Evolutionary conservation across 2,888 invertebrate species (phyloP).

Genomic region (Agonopterix heracliana): DNA sequence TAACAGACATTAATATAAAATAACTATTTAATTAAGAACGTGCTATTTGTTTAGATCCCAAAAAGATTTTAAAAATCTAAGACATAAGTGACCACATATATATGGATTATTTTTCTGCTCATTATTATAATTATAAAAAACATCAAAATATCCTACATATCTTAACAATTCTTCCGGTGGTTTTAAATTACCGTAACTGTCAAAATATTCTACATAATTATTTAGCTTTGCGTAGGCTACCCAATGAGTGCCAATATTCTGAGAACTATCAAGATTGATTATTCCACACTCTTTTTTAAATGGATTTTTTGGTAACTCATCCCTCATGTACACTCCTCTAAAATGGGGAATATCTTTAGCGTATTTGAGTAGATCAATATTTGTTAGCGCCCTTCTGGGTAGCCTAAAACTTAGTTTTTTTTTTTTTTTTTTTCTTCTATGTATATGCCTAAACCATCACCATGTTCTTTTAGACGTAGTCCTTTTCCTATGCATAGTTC

Average conservation of each 20-base stretch:
- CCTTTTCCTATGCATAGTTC: not conserved
- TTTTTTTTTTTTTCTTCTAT: not conserved
- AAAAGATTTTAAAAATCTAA: constrained; percentile 6
- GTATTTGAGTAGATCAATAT: constrained; percentile 6
- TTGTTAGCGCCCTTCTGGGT: constrained; percentile 8
- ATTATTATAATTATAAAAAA: constrained; percentile 22
- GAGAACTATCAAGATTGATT: no score
- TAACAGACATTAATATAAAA: constrained; percentile 1
- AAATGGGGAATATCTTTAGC: constrained; percentile 10
- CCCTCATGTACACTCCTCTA: constrained; percentile 14
- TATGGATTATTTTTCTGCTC: constrained; percentile 16
- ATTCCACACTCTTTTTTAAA: no score
- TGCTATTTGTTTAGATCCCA: not conserved
- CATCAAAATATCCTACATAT: constrained; percentile 19
- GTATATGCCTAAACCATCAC: not conserved
- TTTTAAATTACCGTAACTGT: constrained; percentile 28
- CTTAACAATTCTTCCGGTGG: constrained; percentile 13
- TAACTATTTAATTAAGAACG: not conserved
- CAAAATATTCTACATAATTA: constrained; percentile 31
- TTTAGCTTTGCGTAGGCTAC: no score
- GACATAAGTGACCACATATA: constrained; percentile 10
- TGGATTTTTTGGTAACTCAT: constrained; percentile 17
- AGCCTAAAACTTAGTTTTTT: constrained; percentile 13
- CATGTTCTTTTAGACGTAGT: not conserved
- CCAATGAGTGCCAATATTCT: no score